Evolutionary conservation across 2,797 vertebrate genomes (phyloP).

Genomic region (Lateolabrax maculatus): DNA sequence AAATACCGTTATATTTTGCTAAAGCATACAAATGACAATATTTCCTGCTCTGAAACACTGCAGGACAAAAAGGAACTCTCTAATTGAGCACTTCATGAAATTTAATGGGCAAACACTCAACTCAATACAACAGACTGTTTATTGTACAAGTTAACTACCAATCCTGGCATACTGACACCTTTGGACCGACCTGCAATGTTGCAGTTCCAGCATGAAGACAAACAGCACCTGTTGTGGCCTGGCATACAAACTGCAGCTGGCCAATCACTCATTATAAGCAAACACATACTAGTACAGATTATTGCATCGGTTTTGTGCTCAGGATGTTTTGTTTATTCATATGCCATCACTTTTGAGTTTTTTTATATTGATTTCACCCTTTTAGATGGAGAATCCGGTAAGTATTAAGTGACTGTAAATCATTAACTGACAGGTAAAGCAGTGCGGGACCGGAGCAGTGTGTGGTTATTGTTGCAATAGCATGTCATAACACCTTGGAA

Average conservation of each 20-base stretch:
- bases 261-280: neutral
- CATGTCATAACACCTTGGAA: constrained; percentile 59
- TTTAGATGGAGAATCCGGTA: constrained; percentile 81
- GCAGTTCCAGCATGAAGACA: constrained; percentile 4
- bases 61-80: neutral
- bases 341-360: constrained; percentile 41
- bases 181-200: neutral
- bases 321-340: neutral
- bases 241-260: neutral
- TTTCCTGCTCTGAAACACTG: neutral
- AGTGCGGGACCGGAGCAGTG: constrained; percentile 18
- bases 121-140: too few species aligned
- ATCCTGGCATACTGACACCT: constrained; percentile 2
- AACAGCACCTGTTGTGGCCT: neutral
- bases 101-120: neutral
- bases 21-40: neutral
- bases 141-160: neutral
- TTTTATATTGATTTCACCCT: constrained; percentile 53
- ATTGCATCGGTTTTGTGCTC: neutral
- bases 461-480: constrained; percentile 49
- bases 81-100: neutral
- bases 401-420: constrained; percentile 74
- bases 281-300: neutral
- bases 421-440: constrained; percentile 68
- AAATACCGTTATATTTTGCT: neutral